A percentile compares a stretch with the other conserved stretches of the same genome.
Conservation (phyloP, 2,113 vertebrate species). For the Mormoops blainvillei region DNA sequence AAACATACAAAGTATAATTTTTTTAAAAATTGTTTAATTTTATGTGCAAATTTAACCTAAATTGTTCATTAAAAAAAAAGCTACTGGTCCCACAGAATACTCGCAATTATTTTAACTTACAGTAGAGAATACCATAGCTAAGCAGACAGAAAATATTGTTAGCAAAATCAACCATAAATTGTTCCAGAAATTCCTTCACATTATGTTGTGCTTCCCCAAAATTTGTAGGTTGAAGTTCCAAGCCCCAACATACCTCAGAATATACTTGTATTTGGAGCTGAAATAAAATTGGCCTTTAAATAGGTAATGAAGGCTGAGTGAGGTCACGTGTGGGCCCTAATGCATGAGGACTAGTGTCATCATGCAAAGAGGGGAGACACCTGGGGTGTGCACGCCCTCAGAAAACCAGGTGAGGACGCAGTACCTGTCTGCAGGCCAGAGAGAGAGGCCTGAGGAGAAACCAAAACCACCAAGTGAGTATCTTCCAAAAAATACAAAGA, state of each 20-base stretch:
- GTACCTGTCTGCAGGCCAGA: neutral
- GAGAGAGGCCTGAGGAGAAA: neutral
- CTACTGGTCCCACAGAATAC: neutral
- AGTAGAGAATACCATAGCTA: neutral
- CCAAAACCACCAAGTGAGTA: neutral
- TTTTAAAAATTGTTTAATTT: neutral
- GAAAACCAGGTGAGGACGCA: no score
- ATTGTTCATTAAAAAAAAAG: neutral
- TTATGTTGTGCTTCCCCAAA: neutral
- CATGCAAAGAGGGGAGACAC: neutral
- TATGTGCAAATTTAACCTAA: neutral
- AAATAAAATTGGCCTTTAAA: neutral
- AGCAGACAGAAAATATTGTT: neutral
- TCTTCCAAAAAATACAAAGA: neutral
- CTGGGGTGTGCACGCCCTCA: neutral
- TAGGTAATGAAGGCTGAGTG: neutral
- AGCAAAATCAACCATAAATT: neutral
- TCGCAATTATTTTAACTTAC: neutral
- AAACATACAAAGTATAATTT: neutral
- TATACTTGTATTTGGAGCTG: neutral
- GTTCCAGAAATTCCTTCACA: neutral
- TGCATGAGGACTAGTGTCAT: neutral
- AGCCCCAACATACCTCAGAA: neutral
- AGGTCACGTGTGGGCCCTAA: neutral
- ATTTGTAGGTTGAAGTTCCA: neutral